Evolutionary conservation across 2,113 vertebrate genomes (phyloP), one percentile per base, ranked within the genome.

Genomic region (Eira barbara): DNA sequence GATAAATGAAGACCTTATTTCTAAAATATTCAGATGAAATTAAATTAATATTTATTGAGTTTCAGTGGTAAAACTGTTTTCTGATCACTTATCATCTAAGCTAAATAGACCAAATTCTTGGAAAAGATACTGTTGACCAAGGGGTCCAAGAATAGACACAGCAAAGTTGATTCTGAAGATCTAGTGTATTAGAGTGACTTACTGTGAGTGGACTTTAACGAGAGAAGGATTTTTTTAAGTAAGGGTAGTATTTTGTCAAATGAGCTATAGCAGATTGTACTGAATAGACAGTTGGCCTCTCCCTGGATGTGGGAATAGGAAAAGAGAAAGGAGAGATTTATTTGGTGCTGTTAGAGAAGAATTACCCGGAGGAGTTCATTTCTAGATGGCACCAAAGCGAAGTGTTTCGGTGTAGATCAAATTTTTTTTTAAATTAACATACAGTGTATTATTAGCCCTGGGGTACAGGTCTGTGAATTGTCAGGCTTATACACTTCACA

Each of bases 31-130:
- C 39, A 86, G 49, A 67, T 94, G 34, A 36, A 71, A 76, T 74
- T 90, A 17, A 55, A 76, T 74, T 90, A 17, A 47, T 86, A 52
- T 82, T 81, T 79, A 79, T 47, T 89, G 14, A 92, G 65, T 73
- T 94, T 92, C 6, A 47, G 0, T 80, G 83, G 42, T 82, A 55
- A 86, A 96, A 69, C 29, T 90, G 18, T 78, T 91, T 89, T 78
- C 6, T 96, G 27, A 65, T 88, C 15, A 67, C 76, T 92, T 88
- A 71, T 91, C 14, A 57, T 85, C 84, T 95, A 83, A 94, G 47
- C 55, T 94, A 89, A 94, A 59, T 52, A 80, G 45, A 45, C 4
- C n/a, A 86, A 20, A 87, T 74, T 34, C 63, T 96, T 95, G 45
- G 39, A 78, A 82, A 91, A 86, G 7, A 73, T 73, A 78, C 45